phyloP scores from a whole-genome alignment of 2,888 invertebrate species.

The Euphydryas editha region DNA sequence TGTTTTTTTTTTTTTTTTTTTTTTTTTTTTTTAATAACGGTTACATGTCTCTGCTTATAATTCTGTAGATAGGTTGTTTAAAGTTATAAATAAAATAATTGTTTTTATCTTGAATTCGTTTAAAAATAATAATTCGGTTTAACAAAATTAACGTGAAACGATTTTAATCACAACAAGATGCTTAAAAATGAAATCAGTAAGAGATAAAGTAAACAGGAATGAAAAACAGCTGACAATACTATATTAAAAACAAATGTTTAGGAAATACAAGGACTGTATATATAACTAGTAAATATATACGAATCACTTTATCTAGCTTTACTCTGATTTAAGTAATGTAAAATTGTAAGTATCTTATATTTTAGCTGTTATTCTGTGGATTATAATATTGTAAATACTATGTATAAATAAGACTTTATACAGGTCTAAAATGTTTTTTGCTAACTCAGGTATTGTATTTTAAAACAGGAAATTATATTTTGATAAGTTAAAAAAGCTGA shows the following conservation, averaged over 20 bases:
- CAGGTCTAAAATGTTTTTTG: constrained; percentile 36
- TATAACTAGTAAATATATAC: constrained; percentile 74
- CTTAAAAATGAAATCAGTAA: constrained; percentile 52
- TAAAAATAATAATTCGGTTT: constrained; percentile 23
- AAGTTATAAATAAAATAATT: constrained; percentile 31
- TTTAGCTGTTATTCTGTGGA: constrained; percentile 57
- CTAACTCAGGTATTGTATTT: background rate
- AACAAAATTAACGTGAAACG: constrained; percentile 23
- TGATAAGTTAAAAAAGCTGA: no score
- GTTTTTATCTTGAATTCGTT: constrained; percentile 26
- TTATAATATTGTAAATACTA: constrained; percentile 66
- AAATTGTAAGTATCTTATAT: constrained; percentile 64
- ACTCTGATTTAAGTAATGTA: constrained; percentile 67
- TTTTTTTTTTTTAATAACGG: constrained; percentile 32
- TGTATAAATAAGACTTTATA: constrained; percentile 42
- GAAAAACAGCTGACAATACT: constrained; percentile 81
- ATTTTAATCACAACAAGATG: constrained; percentile 20
- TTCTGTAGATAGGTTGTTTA: constrained; percentile 42
- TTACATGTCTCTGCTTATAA: constrained; percentile 21
- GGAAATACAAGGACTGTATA: constrained; percentile 58
- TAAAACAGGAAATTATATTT: background rate
- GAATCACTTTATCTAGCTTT: constrained; percentile 76
- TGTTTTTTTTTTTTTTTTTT: constrained; percentile 35
- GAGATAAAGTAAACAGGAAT: constrained; percentile 58
- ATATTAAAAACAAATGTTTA: constrained; percentile 74